Conservation (phyloP, 2,888 invertebrate genomes). For the Microctonus aethiopoides region DNA sequence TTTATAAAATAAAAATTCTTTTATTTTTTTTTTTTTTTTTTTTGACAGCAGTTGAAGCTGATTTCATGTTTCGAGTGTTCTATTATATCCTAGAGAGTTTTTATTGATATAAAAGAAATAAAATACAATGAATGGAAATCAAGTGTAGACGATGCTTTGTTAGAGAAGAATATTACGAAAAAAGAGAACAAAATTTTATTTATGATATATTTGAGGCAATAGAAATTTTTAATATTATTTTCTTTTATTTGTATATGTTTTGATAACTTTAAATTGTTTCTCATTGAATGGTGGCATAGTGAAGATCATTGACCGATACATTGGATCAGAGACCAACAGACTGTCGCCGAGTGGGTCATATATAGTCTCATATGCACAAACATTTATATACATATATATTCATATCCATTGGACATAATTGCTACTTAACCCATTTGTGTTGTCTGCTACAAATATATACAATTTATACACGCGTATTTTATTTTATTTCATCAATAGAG, state of each 20-base stretch:
- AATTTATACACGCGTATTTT: conserved; percentile 36
- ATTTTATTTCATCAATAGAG: background rate
- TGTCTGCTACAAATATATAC: conserved; percentile 27
- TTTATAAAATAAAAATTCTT: too few relatives aligned
- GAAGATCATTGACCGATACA: conserved; percentile 41
- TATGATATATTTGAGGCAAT: background rate
- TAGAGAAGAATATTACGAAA: background rate
- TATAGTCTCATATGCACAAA: conserved; percentile 22
- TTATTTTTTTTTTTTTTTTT: too few relatives aligned
- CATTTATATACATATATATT: conserved; percentile 1
- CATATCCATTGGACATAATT: conserved; percentile 35
- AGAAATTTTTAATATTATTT: background rate
- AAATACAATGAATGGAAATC: too few relatives aligned
- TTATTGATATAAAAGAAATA: too few relatives aligned
- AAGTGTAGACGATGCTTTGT: too few relatives aligned
- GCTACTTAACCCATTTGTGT: conserved; percentile 43
- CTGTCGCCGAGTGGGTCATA: conserved; percentile 36
- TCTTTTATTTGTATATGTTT: background rate
- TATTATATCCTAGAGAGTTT: too few relatives aligned
- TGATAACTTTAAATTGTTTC: background rate
- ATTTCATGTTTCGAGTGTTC: too few relatives aligned
- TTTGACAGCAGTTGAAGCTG: too few relatives aligned
- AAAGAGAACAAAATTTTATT: background rate
- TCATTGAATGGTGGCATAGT: background rate
- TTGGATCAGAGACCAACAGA: conserved; percentile 30